Evolutionary conservation across 2,797 vertebrate genomes (phyloP).

Genomic region (Thamnophis elegans): DNA sequence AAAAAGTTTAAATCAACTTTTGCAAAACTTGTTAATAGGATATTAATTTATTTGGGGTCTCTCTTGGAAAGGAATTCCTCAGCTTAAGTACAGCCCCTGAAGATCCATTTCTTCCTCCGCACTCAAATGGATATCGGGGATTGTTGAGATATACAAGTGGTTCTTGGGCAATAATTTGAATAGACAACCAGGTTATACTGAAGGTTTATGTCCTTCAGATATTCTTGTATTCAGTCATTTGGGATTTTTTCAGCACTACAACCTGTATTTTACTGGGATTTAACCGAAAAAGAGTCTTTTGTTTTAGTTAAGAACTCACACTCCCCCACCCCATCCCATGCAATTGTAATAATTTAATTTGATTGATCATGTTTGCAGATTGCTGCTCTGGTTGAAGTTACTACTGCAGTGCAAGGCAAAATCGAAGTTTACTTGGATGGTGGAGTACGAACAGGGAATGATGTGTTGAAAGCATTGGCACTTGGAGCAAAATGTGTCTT

Average conservation of each 20-base stretch:
- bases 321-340: neutral
- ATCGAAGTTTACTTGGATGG: slow-evolving; percentile 92
- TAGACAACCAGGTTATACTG: neutral
- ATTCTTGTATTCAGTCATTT: neutral
- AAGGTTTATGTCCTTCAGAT: neutral
- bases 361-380: slow-evolving; percentile 74
- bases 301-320: neutral
- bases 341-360: neutral
- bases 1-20: neutral
- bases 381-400: slow-evolving; percentile 88
- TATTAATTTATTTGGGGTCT: neutral
- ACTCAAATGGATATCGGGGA: neutral
- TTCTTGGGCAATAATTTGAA: neutral
- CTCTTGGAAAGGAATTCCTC: neutral
- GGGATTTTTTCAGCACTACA: neutral
- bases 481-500: slow-evolving; percentile 93
- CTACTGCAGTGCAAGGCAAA: slow-evolving; percentile 83
- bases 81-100: neutral
- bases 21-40: neutral
- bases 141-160: neutral
- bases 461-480: slow-evolving; percentile 90
- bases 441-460: slow-evolving; percentile 88
- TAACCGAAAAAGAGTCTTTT: neutral
- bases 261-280: neutral
- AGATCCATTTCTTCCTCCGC: neutral